A percentile compares a stretch with the other conserved stretches of the same genome.
phyloP scores from a whole-genome alignment of 2,797 vertebrate species.

The Rhinogobio ventralis region DNA sequence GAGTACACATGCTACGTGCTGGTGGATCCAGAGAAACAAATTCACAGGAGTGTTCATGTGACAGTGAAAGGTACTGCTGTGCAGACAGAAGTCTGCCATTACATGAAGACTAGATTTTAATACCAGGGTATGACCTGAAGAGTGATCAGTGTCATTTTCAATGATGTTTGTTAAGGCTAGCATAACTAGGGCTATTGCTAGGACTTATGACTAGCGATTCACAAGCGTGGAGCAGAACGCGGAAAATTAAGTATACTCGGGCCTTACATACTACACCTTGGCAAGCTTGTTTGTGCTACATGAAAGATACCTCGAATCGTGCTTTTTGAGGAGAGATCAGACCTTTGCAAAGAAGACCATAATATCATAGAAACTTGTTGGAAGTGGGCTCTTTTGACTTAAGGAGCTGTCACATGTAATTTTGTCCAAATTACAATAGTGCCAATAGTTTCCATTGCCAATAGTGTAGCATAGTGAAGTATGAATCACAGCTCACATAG shows the following conservation, averaged over 20 bases:
- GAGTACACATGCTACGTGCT: slow-evolving; percentile 97
- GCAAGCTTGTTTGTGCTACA: background rate
- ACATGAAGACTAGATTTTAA: slow-evolving; percentile 3
- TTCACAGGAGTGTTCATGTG: slow-evolving; percentile 94
- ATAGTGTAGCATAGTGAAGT: background rate
- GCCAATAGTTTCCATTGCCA: background rate
- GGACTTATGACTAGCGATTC: background rate
- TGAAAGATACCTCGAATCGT: background rate
- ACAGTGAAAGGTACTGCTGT: slow-evolving; percentile 88
- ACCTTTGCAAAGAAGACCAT: background rate
- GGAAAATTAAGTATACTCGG: background rate
- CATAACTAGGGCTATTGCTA: background rate
- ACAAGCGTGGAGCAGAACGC: background rate
- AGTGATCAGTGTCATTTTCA: background rate
- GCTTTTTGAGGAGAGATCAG: background rate
- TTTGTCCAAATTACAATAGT: no score
- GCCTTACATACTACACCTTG: background rate
- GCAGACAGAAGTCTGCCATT: slow-evolving; percentile 2
- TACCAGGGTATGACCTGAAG: background rate
- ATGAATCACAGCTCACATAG: background rate
- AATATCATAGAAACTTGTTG: background rate
- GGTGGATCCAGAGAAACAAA: slow-evolving; percentile 95
- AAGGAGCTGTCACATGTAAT: background rate
- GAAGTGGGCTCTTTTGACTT: background rate
- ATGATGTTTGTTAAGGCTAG: background rate